These are phyloP conservation scores for Drosophila neocordata DNA, from an alignment of 1,140 invertebrate genomes.

Conservation along the genomic window DNA sequence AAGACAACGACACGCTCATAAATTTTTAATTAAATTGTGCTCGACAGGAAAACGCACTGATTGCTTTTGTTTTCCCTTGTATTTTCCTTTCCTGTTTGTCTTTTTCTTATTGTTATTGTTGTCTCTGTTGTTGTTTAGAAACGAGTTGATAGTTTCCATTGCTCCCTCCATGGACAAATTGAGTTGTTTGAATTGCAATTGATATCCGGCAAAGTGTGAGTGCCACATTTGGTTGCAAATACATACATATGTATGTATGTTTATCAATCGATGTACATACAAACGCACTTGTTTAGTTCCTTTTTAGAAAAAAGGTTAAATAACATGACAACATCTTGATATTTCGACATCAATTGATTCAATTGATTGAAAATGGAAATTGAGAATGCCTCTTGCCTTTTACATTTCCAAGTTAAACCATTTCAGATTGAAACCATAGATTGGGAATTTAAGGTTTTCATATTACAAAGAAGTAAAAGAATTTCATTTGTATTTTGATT, in stretches of 20 bases:
- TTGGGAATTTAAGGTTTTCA: too few species aligned
- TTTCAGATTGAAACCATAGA: too few species aligned
- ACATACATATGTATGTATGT: background rate
- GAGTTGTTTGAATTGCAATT: constrained; percentile 72
- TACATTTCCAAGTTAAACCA: too few species aligned
- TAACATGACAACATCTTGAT: background rate
- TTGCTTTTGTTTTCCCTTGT: constrained; percentile 37
- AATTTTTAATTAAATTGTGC: constrained; percentile 76
- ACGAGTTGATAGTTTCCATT: constrained; percentile 30
- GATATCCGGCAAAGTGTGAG: constrained; percentile 37
- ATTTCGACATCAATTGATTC: background rate
- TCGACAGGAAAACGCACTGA: constrained; percentile 61
- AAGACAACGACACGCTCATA: constrained; percentile 72
- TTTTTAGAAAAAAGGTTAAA: background rate
- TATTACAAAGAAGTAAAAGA: too few species aligned
- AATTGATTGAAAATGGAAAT: too few species aligned
- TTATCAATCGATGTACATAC: too few species aligned
- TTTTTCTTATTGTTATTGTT: constrained; percentile 17
- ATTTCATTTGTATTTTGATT: too few species aligned
- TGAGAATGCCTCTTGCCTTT: too few species aligned
- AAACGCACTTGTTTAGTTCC: background rate
- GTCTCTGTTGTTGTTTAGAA: constrained; percentile 30
- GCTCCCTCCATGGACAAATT: constrained; percentile 49
- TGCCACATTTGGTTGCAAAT: background rate
- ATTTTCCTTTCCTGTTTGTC: constrained; percentile 11